Percentiles rank a stretch among this genome's conserved stretches.
Conservation (phyloP, 1,140 invertebrate genomes). For the Dufourea novaeangliae region DNA sequence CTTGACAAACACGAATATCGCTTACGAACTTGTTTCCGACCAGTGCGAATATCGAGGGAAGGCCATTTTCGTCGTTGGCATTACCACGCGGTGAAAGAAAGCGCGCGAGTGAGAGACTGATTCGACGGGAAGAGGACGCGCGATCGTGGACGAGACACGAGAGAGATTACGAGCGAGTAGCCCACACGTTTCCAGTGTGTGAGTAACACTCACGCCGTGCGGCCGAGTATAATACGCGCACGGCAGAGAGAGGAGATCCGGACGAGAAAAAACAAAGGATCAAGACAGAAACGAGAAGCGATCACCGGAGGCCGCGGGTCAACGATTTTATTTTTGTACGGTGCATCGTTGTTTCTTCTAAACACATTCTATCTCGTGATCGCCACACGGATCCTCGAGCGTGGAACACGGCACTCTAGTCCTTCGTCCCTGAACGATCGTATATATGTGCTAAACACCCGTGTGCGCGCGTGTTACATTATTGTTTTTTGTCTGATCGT, state of each 20-base stretch:
- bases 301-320: conserved; percentile 44
- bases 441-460: conserved; percentile 51
- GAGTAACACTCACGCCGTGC: conserved; percentile 35
- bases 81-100: conserved; percentile 50
- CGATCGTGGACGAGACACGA: conserved; percentile 39
- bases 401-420: background rate
- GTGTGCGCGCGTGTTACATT: conserved; percentile 42
- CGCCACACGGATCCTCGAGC: background rate
- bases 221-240: conserved; percentile 6
- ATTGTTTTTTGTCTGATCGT: conserved; percentile 36
- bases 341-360: conserved; percentile 52
- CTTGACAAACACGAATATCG: conserved; percentile 42
- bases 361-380: conserved; percentile 5
- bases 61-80: conserved; percentile 57
- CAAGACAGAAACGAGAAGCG: conserved; percentile 11
- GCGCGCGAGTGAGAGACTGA: conserved; percentile 35
- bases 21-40: conserved; percentile 38
- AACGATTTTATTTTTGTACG: conserved; percentile 53
- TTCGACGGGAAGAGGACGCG: conserved; percentile 25
- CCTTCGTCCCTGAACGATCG: conserved; percentile 42
- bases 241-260: background rate
- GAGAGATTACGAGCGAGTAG: conserved; percentile 35
- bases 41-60: conserved; percentile 59
- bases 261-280: conserved; percentile 39
- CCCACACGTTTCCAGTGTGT: conserved; percentile 51